These are phyloP conservation scores for Parauchenoglanis ngamensis DNA, from an alignment of 2,797 vertebrate genomes.

Conservation along the genomic window DNA sequence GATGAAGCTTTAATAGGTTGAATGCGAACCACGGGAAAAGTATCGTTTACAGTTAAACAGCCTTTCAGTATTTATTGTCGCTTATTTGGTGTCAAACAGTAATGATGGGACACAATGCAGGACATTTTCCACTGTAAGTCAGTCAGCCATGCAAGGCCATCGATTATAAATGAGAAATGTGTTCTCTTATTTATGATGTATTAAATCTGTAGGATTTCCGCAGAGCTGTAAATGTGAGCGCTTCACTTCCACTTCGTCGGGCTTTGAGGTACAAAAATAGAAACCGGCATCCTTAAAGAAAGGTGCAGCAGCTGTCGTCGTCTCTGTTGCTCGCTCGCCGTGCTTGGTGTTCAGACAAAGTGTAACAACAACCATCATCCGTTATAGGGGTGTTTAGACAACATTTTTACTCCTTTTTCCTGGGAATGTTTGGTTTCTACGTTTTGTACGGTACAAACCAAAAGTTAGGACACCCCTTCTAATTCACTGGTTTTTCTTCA, in stretches of 20 bases:
- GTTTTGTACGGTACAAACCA: not conserved
- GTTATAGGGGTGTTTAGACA: not conserved
- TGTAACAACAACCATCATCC: no score
- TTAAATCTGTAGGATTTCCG: not conserved
- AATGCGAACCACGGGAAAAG: not conserved
- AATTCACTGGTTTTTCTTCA: no score
- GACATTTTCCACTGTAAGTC: not conserved
- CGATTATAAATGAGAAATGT: conserved; percentile 5
- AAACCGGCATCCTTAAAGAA: not conserved
- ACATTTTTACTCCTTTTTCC: not conserved
- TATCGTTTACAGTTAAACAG: not conserved
- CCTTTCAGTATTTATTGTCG: not conserved
- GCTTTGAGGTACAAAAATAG: not conserved
- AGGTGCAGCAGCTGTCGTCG: not conserved
- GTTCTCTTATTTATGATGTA: not conserved
- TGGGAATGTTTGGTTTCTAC: not conserved
- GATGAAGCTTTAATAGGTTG: not conserved
- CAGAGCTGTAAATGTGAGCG: no score
- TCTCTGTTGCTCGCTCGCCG: not conserved
- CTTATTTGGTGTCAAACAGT: not conserved
- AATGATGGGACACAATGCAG: no score
- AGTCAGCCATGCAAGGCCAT: not conserved
- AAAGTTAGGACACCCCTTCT: no score
- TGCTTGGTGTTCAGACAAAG: not conserved
- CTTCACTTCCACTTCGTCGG: not conserved